phyloP scores from a whole-genome alignment of 2,797 vertebrate genomes.

The Gobio occitaniae region DNA sequence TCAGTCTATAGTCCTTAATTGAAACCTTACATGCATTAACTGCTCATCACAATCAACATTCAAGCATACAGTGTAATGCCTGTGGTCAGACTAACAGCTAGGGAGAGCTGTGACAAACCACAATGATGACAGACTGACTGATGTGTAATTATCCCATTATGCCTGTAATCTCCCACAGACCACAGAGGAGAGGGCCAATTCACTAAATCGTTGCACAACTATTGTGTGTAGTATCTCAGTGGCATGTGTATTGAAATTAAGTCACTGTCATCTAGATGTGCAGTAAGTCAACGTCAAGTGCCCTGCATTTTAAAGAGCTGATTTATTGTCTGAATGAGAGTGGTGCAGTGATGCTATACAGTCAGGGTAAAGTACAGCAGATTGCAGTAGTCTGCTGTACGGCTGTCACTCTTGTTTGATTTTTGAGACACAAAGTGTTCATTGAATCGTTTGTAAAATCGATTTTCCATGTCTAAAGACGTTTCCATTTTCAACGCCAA shows the following conservation, averaged over 20 bases:
- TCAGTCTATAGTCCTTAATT: neutral
- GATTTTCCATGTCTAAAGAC: too few species aligned
- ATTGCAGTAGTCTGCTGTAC: neutral
- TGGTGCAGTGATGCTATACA: neutral
- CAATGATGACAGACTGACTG: slow-evolving; percentile 32
- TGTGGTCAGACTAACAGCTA: slow-evolving; percentile 44
- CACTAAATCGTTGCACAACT: neutral
- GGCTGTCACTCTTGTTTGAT: too few species aligned
- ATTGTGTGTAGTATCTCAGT: slow-evolving; percentile 7
- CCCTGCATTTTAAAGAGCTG: neutral
- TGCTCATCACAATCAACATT: neutral
- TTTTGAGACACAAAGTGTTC: too few species aligned
- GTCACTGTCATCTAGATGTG: neutral
- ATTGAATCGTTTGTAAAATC: too few species aligned
- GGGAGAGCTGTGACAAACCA: slow-evolving; percentile 13
- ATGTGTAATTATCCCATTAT: slow-evolving; percentile 36
- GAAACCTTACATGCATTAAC: slow-evolving; percentile 6
- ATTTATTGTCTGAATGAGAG: neutral
- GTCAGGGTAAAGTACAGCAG: neutral
- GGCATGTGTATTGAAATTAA: neutral
- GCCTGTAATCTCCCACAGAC: slow-evolving; percentile 40
- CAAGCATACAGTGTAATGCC: slow-evolving; percentile 21
- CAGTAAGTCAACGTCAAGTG: neutral
- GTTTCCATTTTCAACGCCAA: too few species aligned
- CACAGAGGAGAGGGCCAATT: slow-evolving; percentile 25